phyloP scores from a whole-genome alignment of 2,113 vertebrate genomes.

The Apaloderma vittatum region DNA sequence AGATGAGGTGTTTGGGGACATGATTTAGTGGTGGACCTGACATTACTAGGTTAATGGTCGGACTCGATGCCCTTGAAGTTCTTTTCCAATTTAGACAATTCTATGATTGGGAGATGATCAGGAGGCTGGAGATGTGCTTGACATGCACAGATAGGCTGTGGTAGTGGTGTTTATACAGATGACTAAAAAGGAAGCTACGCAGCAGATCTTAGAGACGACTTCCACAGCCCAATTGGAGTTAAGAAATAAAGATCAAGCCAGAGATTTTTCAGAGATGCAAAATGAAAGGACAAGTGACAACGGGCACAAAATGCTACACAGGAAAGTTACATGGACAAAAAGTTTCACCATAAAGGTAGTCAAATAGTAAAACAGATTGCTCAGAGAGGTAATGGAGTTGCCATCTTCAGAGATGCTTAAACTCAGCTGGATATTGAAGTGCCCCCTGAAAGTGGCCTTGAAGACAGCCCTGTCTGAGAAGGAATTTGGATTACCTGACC shows the following conservation, averaged over 20 bases:
- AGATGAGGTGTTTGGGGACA: too few relatives aligned
- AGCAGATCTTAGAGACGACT: neutral
- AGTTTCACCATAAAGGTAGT: neutral
- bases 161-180: neutral
- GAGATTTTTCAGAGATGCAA: neutral
- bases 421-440: neutral
- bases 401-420: neutral
- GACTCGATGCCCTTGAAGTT: too few relatives aligned
- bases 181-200: neutral
- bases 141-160: neutral
- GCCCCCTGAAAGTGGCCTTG: neutral
- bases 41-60: too few relatives aligned
- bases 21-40: too few relatives aligned
- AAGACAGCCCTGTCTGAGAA: neutral
- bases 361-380: neutral
- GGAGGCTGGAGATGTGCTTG: accelerated
- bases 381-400: neutral
- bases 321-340: neutral
- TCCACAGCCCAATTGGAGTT: neutral
- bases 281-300: neutral
- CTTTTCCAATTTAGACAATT: too few relatives aligned
- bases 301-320: neutral
- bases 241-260: neutral
- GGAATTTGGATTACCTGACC: neutral
- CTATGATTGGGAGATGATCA: neutral